Conservation (phyloP, 1,140 invertebrate genomes). For the Macrosteles quadrilineatus region DNA sequence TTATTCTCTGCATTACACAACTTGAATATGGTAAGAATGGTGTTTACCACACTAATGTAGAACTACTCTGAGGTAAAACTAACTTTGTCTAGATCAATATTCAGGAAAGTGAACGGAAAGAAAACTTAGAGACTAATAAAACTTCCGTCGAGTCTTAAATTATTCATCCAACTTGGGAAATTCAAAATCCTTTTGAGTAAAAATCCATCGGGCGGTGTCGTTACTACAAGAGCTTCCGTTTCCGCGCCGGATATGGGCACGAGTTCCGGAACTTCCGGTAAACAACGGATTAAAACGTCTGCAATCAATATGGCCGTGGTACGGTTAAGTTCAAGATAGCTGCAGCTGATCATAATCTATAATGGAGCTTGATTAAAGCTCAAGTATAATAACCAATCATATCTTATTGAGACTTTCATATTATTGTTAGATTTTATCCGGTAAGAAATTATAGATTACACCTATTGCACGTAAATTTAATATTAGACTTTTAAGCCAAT, state of each 20-base stretch:
- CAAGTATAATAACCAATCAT: too few relatives aligned
- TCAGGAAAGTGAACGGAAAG: background rate
- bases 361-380: too few relatives aligned
- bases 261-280: constrained; percentile 21
- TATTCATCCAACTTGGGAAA: background rate
- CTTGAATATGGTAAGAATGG: too few relatives aligned
- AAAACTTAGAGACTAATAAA: background rate
- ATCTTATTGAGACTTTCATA: too few relatives aligned
- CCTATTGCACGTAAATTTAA: too few relatives aligned
- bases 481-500: too few relatives aligned
- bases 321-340: background rate
- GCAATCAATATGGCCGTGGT: constrained; percentile 4
- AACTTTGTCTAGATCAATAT: background rate
- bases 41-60: too few relatives aligned
- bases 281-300: background rate
- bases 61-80: too few relatives aligned
- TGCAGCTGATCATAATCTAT: background rate
- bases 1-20: too few relatives aligned
- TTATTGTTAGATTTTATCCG: too few relatives aligned
- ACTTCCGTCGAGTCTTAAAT: constrained; percentile 10
- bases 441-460: too few relatives aligned
- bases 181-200: background rate
- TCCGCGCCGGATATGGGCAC: background rate
- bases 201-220: constrained; percentile 4
- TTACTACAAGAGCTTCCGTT: constrained; percentile 3